Conservation (phyloP, 2,888 invertebrate species). For the Griposia aprilina region DNA sequence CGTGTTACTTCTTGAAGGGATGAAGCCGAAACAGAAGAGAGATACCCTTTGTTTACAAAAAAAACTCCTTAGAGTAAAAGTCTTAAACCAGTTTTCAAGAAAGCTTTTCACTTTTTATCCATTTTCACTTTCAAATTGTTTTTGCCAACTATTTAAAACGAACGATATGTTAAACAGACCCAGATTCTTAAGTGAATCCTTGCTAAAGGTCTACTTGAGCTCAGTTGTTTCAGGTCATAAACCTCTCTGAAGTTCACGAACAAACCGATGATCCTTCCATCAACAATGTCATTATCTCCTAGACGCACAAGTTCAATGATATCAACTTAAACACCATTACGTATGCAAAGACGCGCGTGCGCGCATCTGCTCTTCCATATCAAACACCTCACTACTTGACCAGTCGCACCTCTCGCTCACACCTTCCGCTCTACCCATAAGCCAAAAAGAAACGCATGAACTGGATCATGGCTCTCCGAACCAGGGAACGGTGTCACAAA, state of each 20-base stretch:
- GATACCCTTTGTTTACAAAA: background rate
- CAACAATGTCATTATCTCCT: conserved; percentile 79
- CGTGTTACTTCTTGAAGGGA: background rate
- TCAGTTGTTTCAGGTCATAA: conserved; percentile 3
- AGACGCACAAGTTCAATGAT: conserved; percentile 86
- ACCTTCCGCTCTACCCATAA: conserved; percentile 58
- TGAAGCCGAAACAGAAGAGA: background rate
- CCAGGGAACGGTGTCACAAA: conserved; percentile 90
- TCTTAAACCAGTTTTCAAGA: conserved; percentile 36
- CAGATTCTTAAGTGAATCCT: background rate
- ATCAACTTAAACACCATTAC: conserved; percentile 79
- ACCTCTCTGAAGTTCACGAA: conserved; percentile 30
- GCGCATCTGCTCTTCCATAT: conserved; percentile 83
- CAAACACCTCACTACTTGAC: conserved; percentile 80
- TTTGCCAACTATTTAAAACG: conserved; percentile 7
- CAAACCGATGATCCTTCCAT: conserved; percentile 34
- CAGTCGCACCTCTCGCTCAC: conserved; percentile 73
- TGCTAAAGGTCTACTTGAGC: conserved; percentile 1
- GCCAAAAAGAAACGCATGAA: conserved; percentile 76
- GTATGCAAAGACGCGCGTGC: conserved; percentile 83
- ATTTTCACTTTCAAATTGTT: conserved; percentile 44
- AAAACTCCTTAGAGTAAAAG: conserved; percentile 5
- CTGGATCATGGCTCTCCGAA: conserved; percentile 82
- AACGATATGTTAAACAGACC: background rate
- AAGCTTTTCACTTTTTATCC: conserved; percentile 48